Evolutionary conservation across 2,797 vertebrate genomes (phyloP), one percentile per base, ranked within the genome.

Genomic region (Siniperca scherzeri): DNA sequence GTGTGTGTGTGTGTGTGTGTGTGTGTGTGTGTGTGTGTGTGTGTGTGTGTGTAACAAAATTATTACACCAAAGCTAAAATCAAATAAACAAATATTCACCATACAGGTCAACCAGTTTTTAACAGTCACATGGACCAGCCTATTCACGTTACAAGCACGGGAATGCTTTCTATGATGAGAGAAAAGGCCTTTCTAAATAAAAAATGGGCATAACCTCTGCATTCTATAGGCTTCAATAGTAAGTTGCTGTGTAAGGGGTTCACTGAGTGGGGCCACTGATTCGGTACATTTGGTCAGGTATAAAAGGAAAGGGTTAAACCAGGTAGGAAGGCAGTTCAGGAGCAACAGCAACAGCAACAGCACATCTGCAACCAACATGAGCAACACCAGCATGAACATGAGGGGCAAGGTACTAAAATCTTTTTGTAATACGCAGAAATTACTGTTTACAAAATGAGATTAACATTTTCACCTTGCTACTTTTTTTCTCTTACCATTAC

Each of bases 231-330:
- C 70, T 70, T 91, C 88, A 87, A 83, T 88, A 30, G 69, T 72
- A 86, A 80, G 65, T 72, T 94, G 93, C 88, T 91, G 91, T 90
- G 78, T 92, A 76, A 85, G 89, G 84, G 72, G 46, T 93, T 93
- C 30, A 88, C 73, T 90, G 83, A 81, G 70, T 85, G 89, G 90
- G 75, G 79, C 27, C 82, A 84, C 59, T 70, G 50, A 78, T 74
- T 87, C 77, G 91, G 90, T 93, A 74, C 80, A 11, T 87, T 78
- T 77, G 59, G 81, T 78, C 65, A 83, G 81, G 91, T 95, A 95
- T 95, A 95, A 95, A 95, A 93, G 89, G 87, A 85, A 92, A 81
- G 84, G 81, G 92, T 93, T 94, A 92, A 94, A 91, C 70, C 85
- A 76, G 85, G 78, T 89, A 89, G 77, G 40, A 78, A 80, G 48